Base-by-base conservation (phyloP, 2,888 invertebrate genomes). In the Caenorhabditis uteleia region DNA sequence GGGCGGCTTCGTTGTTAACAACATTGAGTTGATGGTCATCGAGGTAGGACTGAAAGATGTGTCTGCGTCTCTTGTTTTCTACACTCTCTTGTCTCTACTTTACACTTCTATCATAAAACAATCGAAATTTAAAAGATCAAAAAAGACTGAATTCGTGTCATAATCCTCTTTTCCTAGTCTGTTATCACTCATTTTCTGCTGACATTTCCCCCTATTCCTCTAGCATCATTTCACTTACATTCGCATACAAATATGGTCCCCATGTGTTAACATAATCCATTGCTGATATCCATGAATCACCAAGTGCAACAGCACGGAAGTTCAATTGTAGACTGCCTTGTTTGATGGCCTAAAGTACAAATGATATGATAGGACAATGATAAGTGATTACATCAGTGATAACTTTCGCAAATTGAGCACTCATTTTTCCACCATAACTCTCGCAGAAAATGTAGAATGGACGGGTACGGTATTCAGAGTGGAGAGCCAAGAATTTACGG, bases 381-480 rank as follows among this genome's bases (percentile, higher is more conserved):
- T n/a, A n/a, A 29, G n/a, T 43, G 61, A 74, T 62, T 74, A 86
- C 86, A 78, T 85, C 80, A 54, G 84, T 77, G 29, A 87, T 78
- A 25, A 82, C 80, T 39, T 85, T 83, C 8, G 90, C 91, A 83
- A 93, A 92, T 78, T 91, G 91, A 0, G 90, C 89, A 0, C 91
- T 90, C 92, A 93, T 93, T 86, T 93, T 94, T 1, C 93, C 93
- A 18, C 93, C 93, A 84, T 93, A 93, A 0, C 92, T 92, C 84
- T 94, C 92, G 23, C 90, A 90, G 79, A 91, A 90, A 62, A 93
- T 91, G 82, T 92, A 93, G 31, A 91, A 86, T 0, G 91, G 90
- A 0, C 90, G 88, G 10, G 85, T 86, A 83, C 88, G 87, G 80
- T 92, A 92, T 77, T 89, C 88, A 0, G 90, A 88, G 79, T 90